Evolutionary conservation across 2,888 invertebrate species (phyloP), one percentile per base, ranked within the genome.

Genomic region (Coecobrya sp.): DNA sequence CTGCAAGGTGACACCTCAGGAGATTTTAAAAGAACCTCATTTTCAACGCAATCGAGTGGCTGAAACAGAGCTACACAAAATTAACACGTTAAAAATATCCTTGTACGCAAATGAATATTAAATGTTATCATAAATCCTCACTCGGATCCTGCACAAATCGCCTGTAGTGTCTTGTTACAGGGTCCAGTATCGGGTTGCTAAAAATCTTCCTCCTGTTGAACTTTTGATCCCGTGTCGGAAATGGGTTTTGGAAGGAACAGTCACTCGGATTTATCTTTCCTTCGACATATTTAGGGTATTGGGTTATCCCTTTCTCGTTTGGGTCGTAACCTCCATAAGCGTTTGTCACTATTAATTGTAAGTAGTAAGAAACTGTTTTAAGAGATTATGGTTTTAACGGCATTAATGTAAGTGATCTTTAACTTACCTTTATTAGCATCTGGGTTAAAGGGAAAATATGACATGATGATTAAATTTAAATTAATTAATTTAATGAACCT

Each of bases 291-390:
- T 68, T 68, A 11, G 82, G 89, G 25, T 89, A 89, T 19, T 84
- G 84, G 5, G 82, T 27, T 25, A 84, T 52, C 0, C 84, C 82
- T 27, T 89, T 89, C 27, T 89, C 84, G 65, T 89, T 89, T 0
- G 89, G 30, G 25, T 89, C 89, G 36, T 55, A 89, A 8, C 89
- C 89, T 8, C 89, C 89, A 16, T 84, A 89, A 4, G 55, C 11
- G 45, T 89, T 79, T 27, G 52, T 79, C 16, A 79, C 79, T 82
- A 81, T 22, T 8, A 25, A 65, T 11, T 19, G 2, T 3, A 59
- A 22, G 19, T 19, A n/a, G n/a, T n/a, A n/a, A n/a, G 8, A 16
- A 55, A 55, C 1, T 19, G 22, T 36, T 45, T 11, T 22, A 5
- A 79, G 49, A 22, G 70, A 30, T 30, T 10, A 30, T n/a, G n/a